Percentiles rank a stretch among this genome's conserved stretches.
These are phyloP conservation scores for Calephelis virginiensis DNA, from an alignment of 1,140 invertebrate species.

Conservation along the genomic window DNA sequence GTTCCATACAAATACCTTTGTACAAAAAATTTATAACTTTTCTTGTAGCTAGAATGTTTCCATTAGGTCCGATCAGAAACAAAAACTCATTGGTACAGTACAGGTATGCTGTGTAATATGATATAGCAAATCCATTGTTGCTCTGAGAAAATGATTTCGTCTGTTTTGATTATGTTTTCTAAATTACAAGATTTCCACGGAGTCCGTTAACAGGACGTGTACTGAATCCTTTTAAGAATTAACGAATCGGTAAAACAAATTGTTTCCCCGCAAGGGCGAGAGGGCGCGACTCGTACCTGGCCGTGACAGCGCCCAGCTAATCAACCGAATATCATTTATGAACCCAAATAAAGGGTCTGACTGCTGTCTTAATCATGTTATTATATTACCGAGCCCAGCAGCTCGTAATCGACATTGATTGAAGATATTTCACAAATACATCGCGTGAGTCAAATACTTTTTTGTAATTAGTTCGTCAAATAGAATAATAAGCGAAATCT, in stretches of 20 bases:
- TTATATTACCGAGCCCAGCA: background rate
- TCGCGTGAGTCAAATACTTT: background rate
- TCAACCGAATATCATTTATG: constrained; percentile 14
- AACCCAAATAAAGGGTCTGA: constrained; percentile 11
- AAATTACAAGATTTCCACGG: background rate
- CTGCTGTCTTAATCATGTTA: constrained; percentile 12
- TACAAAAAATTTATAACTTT: too few relatives aligned
- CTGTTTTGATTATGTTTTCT: background rate
- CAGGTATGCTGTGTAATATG: too few relatives aligned
- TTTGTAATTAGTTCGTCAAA: background rate
- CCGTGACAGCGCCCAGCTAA: constrained; percentile 11
- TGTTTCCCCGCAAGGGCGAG: background rate
- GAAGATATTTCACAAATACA: constrained; percentile 6
- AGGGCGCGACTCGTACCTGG: constrained; percentile 8
- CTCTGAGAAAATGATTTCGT: background rate
- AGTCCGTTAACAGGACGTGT: background rate
- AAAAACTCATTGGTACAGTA: too few relatives aligned
- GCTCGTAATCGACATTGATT: constrained; percentile 13
- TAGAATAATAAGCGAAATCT: background rate
- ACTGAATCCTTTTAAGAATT: constrained; percentile 11
- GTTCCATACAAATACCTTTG: too few relatives aligned
- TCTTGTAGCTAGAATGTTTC: too few relatives aligned
- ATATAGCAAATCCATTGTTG: background rate
- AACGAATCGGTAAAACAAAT: constrained; percentile 1
- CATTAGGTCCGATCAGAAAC: too few relatives aligned